Base-by-base conservation (phyloP, 2,113 vertebrate genomes). In the Cyanoderma ruficeps region DNA sequence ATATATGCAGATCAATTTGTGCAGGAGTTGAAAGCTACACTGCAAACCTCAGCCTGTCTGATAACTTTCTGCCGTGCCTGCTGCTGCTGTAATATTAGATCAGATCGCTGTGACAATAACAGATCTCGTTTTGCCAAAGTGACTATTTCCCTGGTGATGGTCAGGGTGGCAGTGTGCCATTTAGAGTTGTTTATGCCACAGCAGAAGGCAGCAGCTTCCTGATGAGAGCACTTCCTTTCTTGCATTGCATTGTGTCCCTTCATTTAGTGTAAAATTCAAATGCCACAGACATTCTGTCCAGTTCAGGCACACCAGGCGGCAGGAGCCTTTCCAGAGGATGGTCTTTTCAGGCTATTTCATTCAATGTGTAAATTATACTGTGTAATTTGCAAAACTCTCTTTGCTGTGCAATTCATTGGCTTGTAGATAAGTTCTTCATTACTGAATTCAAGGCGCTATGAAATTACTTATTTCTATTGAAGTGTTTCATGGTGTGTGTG, bases 371-470 rank as follows among this genome's bases (percentile, higher is more conserved):
- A 94, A 95, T 97, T 78, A 67, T 23, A 47, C 35, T 37, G 5
- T n/a, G 80, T 60, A 24, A 72, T 87, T 93, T 86, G 60, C 55
- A 87, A 31, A 93, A 21, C 42, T 69, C 44, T 49, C 68, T 90
- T 76, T 56, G 53, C 84, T 49, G 7, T 77, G 61, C 83, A 46
- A 30, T 95, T 94, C 76, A 57, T 49, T 94, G 93, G 76, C 76
- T 83, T 82, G 88, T 82, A 76, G 83, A 93, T 94, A 95, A 96
- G 79, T 93, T 85, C 85, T 87, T 93, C 82, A 76, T 93, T 89
- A 57, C 85, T 44, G 27, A 86, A 41, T 83, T 76, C 64, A 50
- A 33, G 64, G 46, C 80, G 89, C 52, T 94, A 30, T 67, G 84
- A 91, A 89, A 86, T 93, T 53, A 76, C 80, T 72, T 83, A 19